Conservation (phyloP, 2,113 vertebrate genomes). For the Callospermophilus lateralis region DNA sequence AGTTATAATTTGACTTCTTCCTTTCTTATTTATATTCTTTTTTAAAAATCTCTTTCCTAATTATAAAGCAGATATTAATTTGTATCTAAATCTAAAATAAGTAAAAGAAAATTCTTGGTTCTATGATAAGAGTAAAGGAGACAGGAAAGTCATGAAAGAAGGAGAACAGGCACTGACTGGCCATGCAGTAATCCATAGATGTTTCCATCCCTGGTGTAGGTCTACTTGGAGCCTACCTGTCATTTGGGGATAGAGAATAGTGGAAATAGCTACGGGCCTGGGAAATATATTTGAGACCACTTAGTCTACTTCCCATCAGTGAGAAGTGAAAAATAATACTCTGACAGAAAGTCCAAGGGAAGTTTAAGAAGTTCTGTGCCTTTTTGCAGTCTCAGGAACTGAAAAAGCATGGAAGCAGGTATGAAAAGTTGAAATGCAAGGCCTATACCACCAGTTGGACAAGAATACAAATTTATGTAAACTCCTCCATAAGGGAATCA, state of each 20-base stretch:
- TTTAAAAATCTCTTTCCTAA: not conserved
- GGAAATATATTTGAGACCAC: too few relatives aligned
- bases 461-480: too few relatives aligned
- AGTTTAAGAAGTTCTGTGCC: not conserved
- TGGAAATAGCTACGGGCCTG: too few relatives aligned
- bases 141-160: not conserved
- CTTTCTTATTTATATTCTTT: too few relatives aligned
- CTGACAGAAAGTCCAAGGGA: not conserved
- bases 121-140: not conserved
- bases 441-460: not conserved
- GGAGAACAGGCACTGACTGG: not conserved
- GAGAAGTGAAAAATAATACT: not conserved
- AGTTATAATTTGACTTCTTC: too few relatives aligned
- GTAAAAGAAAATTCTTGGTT: not conserved
- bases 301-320: not conserved
- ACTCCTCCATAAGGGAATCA: not conserved
- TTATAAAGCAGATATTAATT: not conserved
- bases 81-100: too few relatives aligned
- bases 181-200: too few relatives aligned
- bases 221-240: not conserved
- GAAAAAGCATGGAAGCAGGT: not conserved
- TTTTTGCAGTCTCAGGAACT: not conserved
- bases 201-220: rapidly evolving
- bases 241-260: not conserved
- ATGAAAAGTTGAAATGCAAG: not conserved